A percentile compares a stretch with the other conserved stretches of the same genome.
Conservation (phyloP, 1,140 invertebrate species). For the Epicauta chinensis region DNA sequence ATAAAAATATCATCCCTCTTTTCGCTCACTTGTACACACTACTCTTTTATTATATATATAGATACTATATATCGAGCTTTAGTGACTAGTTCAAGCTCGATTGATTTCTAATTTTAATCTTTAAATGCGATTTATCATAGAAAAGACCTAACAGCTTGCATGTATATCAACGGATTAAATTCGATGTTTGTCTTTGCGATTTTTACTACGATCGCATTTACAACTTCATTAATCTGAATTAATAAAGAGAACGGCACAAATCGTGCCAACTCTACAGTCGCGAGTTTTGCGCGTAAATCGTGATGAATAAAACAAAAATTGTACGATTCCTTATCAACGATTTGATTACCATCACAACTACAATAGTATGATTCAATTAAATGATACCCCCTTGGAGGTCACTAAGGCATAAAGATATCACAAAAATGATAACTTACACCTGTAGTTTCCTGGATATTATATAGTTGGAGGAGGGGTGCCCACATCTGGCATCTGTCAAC, state of each 20-base stretch:
- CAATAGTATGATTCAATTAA: no score
- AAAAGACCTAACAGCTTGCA: conserved; percentile 10
- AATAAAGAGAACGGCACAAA: background rate
- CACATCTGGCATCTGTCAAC: conserved; percentile 18
- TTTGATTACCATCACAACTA: no score
- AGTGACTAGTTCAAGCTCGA: conserved; percentile 15
- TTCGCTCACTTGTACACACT: background rate
- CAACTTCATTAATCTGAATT: conserved; percentile 14
- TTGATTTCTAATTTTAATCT: conserved; percentile 23
- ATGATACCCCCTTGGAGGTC: conserved; percentile 9
- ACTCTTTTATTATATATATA: background rate
- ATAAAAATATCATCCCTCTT: conserved; percentile 7
- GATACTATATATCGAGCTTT: no score
- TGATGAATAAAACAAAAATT: no score
- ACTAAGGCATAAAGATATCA: conserved; percentile 30
- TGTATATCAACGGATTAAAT: conserved; percentile 15
- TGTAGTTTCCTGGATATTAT: conserved; percentile 23
- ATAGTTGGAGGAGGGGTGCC: background rate
- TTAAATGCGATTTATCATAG: conserved; percentile 17
- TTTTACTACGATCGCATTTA: conserved; percentile 10
- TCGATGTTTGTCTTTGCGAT: conserved; percentile 11
- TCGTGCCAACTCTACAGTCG: no score
- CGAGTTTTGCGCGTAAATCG: no score
- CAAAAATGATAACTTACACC: conserved; percentile 23
- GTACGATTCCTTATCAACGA: no score